Evolutionary conservation across 1,140 invertebrate species (phyloP), one percentile per base, ranked within the genome.

Genomic region (Bombus haemorrhoidalis): DNA sequence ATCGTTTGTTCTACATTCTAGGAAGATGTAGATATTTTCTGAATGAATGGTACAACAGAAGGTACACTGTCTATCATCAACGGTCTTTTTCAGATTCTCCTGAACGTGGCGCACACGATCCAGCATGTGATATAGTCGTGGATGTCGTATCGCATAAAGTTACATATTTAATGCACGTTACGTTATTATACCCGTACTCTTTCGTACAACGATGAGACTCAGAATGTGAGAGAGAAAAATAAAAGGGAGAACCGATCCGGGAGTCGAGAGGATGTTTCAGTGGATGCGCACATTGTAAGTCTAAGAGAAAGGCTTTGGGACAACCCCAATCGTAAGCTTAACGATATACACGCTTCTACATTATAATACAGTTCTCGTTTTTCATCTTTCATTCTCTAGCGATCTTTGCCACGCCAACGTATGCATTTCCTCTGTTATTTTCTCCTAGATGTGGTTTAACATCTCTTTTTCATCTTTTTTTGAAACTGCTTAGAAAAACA

Each of bases 241-340:
- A 76, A 59, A 25, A 32, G 39, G 28, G 37, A n/a, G 47, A 62
- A 85, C 75, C 84, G 84, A 85, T 64, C 78, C 18, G 59, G 78
- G 69, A 73, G 25, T 85, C 84, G 84, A 81, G 66, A 79, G 53
- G 82, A 84, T 57, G 59, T 47, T 41, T 41, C 79, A 59, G 79
- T 85, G 76, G 86, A 80, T 76, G 72, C 86, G 86, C 71, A 75
- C 28, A 73, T 53, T 53, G 47, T 88, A 80, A 88, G 53, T 88
- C 87, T 88, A 88, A 88, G 87, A 88, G 87, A 88, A 88, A 88
- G 87, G 87, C 87, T 88, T 81, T 80, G 80, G 87, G 87, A 66
- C 47, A 68, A 66, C 28, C 87, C 87, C 85, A 79, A 87, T 87
- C 75, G 85, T 88, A 88, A 79, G 87, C 85, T 88, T 86, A 88